Base-by-base conservation (phyloP, 1,140 invertebrate genomes). In the Limonius californicus region DNA sequence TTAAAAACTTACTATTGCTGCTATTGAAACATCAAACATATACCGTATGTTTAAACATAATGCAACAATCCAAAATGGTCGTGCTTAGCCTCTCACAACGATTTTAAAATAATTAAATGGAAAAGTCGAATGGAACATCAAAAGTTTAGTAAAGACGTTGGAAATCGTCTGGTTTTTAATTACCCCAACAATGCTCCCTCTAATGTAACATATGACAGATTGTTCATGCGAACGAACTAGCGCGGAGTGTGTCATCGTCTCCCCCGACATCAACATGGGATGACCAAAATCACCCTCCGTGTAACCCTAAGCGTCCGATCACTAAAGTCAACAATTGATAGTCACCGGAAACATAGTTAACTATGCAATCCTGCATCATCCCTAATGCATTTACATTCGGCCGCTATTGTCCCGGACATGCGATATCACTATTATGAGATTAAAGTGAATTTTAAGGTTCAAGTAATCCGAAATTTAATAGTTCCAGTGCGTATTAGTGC, bases 281-380 rank as follows among this genome's bases (percentile, higher is more conserved):
- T 21, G 45, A 50, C 45, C 45, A 61, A 54, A 59, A 54, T 55
- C 54, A 62, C 60, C 60, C 60, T 62, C 60, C 42, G 60, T 62
- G 60, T 53, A 62, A 62, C 60, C 60, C 60, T 57, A 62, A 62
- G 20, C 54, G 54, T 47, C 54, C 54, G 60, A 30, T 62, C 43
- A 42, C 54, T 56, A 62, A 62, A 62, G 54, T 62, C 60, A 62
- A 62, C 60, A 47, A 62, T 57, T 45, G 59, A 47, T 30, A 50
- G 30, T 54, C 59, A 12, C 56, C 18, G 56, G 56, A 57, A 57
- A 42, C 18, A 20, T 27, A 27, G 27, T 43, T 42, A 57, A 57
- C 56, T 27, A 35, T 32, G 32, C 35, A 57, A 20, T 20, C 56
- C 56, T 42, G 27, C 27, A 35, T 27, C 30, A 20, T 20, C 56